Evolutionary conservation across 1,140 invertebrate genomes (phyloP), one percentile per base, ranked within the genome.

Genomic region (Ridgeia piscesae): DNA sequence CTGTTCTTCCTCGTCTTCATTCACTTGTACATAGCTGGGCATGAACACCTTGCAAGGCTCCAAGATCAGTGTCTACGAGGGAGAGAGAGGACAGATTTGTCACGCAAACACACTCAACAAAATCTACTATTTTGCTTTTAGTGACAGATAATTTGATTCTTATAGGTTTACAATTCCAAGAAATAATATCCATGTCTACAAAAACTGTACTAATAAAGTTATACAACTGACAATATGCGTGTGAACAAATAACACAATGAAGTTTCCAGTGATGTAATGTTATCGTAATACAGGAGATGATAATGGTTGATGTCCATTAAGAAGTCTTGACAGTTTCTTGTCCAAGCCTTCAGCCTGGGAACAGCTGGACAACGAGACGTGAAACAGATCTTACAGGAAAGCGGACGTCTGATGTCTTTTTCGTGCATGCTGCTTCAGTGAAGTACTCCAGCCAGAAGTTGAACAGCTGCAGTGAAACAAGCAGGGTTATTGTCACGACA

Each of bases 401-500:
- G 94, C 98, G 96, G 93, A 99, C 98, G 89, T 93, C 92, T 93
- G 93, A 97, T 97, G 95, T 98, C 97, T 34, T 96, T 96, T 95
- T 98, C 98, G 33, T 31, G 58, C 58, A 77, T 21, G 98, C 98
- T 4, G 99, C 98, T 96, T 99, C 99, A 8, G 98, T 97, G 95
- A 99, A 99, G 96, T 99, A 99, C 94, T 99, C 99, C 97, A 99
- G 98, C 99, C 99, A 99, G 96, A 99, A 99, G 94, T 97, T 97
- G 96, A 99, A 99, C 1, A 99, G 97, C 96, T 98, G 97, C 58
- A 95, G 94, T 34, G 92, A 35, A 91, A 42, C 31, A 35, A 91
- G 31, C 31, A 34, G n/a, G n/a, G 6, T 33, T 89, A 33, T 89
- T 33, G 34, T 89, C 4, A 89, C 9, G 8, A 9, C 14, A 89